Evolutionary conservation across 2,888 invertebrate genomes (phyloP), one percentile per base, ranked within the genome.

Genomic region (Drosophila macrothrix): DNA sequence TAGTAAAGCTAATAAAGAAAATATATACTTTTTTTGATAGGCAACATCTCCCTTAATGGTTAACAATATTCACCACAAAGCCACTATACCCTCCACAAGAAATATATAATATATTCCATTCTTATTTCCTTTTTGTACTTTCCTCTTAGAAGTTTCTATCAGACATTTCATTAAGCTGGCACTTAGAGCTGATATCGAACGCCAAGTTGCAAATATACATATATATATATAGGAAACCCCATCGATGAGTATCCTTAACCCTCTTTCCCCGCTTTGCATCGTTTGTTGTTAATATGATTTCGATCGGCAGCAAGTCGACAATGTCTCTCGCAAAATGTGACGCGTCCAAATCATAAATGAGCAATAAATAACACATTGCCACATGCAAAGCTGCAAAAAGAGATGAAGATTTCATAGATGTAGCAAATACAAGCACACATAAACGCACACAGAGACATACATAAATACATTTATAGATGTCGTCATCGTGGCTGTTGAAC

Each of bases 301-400:
- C 65, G 70, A 58, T 68, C 59, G 72, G 76, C 67, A 41, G 29
- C 39, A 54, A 63, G 58, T 83, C 81, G 79, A 85, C 86, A 85
- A 88, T 84, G 77, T 83, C 63, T 85, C 64, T 85, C 63, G 65
- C 70, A 80, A 83, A 80, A 77, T 78, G 80, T 84, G 80, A 86
- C 84, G 82, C 82, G 75, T 86, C 75, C 80, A 82, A 90, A 88
- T 88, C 87, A 90, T 90, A 88, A 88, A 90, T 88, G 90, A 90
- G 90, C 89, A 84, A 88, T 88, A 88, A 88, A 88, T 88, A 88
- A 86, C 88, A 87, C 86, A 88, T 88, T 90, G 90, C 88, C 76
- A 73, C 82, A 79, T 73, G 82, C 72, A 78, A 73, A 75, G 69
- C 52, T 29, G 62, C 68, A 72, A 66, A 71, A 65, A 49, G 54